Percentiles rank a stretch among this genome's conserved stretches.
These are phyloP conservation scores for Tenrec ecaudatus DNA, from an alignment of 2,113 vertebrate genomes.

Conservation along the genomic window DNA sequence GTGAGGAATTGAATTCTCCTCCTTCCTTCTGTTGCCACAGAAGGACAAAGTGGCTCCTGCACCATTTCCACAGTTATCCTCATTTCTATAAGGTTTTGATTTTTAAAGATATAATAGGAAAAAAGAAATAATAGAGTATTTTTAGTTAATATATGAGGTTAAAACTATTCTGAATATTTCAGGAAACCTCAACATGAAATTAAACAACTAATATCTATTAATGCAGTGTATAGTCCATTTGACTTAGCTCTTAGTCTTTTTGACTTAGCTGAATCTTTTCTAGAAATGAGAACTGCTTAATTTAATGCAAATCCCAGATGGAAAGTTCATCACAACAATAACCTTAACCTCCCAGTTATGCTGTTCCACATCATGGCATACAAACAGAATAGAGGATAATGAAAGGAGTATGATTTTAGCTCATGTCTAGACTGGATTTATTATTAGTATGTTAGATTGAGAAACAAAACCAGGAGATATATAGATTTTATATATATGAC, in stretches of 20 bases:
- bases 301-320: constrained; percentile 33
- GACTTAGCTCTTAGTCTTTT: neutral
- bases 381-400: neutral
- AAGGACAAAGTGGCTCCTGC: no score
- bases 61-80: neutral
- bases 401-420: constrained; percentile 35
- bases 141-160: neutral
- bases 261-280: constrained; percentile 42
- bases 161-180: constrained; percentile 54
- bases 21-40: no score
- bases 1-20: no score
- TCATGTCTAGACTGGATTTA: neutral
- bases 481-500: no score
- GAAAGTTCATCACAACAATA: constrained; percentile 1
- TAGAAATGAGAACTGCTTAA: neutral
- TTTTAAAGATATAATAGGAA: neutral
- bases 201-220: constrained; percentile 41
- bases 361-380: neutral
- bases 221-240: neutral
- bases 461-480: no score
- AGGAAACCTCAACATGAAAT: neutral
- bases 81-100: neutral
- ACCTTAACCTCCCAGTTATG: constrained; percentile 39
- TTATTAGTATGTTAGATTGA: neutral
- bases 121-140: neutral